phyloP scores from a whole-genome alignment of 1,140 invertebrate species.

The Mizuhopecten yessoensis region DNA sequence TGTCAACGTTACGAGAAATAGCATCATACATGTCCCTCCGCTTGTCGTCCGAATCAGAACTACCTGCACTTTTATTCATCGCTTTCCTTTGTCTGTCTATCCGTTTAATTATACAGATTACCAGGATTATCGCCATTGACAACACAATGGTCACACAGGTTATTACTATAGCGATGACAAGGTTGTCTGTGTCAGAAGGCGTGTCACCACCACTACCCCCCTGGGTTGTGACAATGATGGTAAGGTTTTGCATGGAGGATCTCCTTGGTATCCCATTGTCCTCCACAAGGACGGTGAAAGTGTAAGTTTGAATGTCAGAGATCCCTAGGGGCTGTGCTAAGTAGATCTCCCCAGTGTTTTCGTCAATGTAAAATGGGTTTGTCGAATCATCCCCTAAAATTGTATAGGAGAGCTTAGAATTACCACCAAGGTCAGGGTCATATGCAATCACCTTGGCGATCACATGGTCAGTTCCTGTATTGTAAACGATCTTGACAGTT shows the following conservation, averaged over 20 bases:
- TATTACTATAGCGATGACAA: conserved; percentile 78
- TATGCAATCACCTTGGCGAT: conserved; percentile 55
- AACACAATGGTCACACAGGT: conserved; percentile 75
- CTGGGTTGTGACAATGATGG: neutral
- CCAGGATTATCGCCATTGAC: conserved; percentile 74
- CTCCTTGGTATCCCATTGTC: conserved; percentile 50
- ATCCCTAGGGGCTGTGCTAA: conserved; percentile 50
- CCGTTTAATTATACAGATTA: conserved; percentile 76
- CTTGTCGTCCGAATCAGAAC: neutral
- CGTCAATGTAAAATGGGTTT: conserved; percentile 62
- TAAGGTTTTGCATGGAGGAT: conserved; percentile 2
- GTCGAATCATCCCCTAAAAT: conserved; percentile 51
- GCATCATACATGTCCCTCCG: conserved; percentile 36
- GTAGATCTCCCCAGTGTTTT: conserved; percentile 53
- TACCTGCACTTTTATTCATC: neutral
- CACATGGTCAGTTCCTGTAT: conserved; percentile 54
- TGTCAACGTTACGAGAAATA: neutral
- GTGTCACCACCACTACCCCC: neutral
- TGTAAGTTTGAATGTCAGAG: conserved; percentile 59
- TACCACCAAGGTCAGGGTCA: conserved; percentile 59
- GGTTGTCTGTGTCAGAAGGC: conserved; percentile 67
- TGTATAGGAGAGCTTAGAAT: conserved; percentile 48
- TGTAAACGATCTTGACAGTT: conserved; percentile 52
- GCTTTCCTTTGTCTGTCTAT: conserved; percentile 68
- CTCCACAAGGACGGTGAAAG: conserved; percentile 50